Conservation (phyloP, 2,888 invertebrate genomes). For the Plebejus melissa region DNA sequence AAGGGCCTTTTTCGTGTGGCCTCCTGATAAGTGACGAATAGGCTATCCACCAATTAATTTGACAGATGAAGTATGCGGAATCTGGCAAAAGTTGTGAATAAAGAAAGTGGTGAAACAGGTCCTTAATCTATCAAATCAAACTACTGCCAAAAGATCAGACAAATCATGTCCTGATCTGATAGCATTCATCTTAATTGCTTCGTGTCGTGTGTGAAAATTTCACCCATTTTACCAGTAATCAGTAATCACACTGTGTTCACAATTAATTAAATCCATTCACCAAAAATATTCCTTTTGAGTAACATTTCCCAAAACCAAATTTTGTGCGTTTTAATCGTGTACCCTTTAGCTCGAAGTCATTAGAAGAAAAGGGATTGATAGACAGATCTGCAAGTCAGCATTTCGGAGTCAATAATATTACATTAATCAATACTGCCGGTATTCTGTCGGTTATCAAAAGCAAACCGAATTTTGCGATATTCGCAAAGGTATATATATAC, state of each 20-base stretch:
- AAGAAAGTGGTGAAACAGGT: no score
- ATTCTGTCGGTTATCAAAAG: conserved; percentile 65
- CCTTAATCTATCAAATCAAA: no score
- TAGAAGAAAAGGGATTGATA: conserved; percentile 37
- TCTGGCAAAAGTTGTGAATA: no score
- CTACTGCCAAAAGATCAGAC: neutral
- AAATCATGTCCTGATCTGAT: neutral
- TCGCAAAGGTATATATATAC: conserved; percentile 50
- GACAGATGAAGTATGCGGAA: no score
- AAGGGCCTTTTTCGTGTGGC: no score
- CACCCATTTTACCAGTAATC: neutral
- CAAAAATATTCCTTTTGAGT: neutral
- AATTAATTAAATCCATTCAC: no score
- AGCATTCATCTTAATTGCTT: neutral
- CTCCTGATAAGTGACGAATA: no score
- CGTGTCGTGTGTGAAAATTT: neutral
- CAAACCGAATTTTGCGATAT: conserved; percentile 70
- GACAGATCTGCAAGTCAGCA: conserved; percentile 49
- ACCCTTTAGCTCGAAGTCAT: conserved; percentile 36
- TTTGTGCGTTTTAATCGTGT: conserved; percentile 8
- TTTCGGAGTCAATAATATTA: conserved; percentile 58
- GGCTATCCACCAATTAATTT: no score
- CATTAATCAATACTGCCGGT: conserved; percentile 71
- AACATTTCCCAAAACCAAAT: neutral
- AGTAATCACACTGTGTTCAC: no score